Evolutionary conservation across 2,113 vertebrate genomes (phyloP).

Genomic region (Lanius ludovicianus): DNA sequence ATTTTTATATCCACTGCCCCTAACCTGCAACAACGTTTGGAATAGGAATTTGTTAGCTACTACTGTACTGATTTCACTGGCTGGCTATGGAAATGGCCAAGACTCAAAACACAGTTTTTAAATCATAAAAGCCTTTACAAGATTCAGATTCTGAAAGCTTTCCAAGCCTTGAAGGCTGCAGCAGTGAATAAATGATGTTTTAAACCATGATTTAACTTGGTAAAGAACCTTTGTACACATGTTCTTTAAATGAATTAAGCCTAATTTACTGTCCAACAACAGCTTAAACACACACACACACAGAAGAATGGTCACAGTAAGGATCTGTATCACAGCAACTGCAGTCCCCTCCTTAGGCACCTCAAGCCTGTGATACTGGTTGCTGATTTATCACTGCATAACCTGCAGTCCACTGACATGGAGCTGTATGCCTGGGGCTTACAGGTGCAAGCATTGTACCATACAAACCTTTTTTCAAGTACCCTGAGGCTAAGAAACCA

Average conservation of each 20-base stretch:
- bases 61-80: neutral
- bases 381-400: neutral
- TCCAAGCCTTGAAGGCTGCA: neutral
- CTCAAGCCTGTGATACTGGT: neutral
- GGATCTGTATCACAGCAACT: neutral
- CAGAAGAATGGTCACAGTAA: neutral
- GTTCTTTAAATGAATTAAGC: neutral
- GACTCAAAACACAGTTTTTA: neutral
- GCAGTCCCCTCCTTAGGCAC: neutral
- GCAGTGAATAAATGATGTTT: neutral
- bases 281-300: neutral
- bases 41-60: neutral
- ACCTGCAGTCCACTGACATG: neutral
- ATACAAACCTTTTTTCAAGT: neutral
- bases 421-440: neutral
- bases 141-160: neutral
- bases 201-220: neutral
- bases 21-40: neutral
- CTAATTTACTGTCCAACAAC: neutral
- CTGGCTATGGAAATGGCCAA: neutral
- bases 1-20: neutral
- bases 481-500: neutral
- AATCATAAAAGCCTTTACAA: neutral
- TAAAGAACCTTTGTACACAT: neutral
- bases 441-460: constrained; percentile 19